Base-by-base conservation (phyloP, 2,113 vertebrate genomes). In the Clarias batrachus region DNA sequence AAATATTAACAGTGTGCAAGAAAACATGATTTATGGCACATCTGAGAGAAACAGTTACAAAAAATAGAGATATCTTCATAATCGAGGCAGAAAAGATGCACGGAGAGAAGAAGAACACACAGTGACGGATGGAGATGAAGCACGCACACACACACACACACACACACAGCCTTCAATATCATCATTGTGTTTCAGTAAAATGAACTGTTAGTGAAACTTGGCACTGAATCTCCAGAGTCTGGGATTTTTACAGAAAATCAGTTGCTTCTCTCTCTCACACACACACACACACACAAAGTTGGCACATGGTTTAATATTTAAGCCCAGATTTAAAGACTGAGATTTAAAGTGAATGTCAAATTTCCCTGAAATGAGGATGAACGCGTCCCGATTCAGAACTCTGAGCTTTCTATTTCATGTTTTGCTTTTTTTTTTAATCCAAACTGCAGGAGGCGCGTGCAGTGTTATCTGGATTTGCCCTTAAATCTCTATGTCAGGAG, bases 1-100 rank as follows among this genome's bases (percentile, higher is more conserved):
- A 95, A 95, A 95, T 95, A 95, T 95, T 95, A 95, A 95, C 94
- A 95, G 93, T 95, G 93, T 95, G 94, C 93, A 94, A 95, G 94
- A 94, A 94, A 95, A 95, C 91, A 94, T 94, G 94, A 95, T 92
- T 94, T 94, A 95, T 95, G 95, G 94, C 95, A 95, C 94, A 92
- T 95, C 92, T 91, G 93, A 95, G 93, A 89, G 88, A 84, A 94
- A 93, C 91, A 91, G 91, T 94, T 94, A 94, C 93, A 95, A 95
- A 95, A 95, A 95, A 95, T 95, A 95, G 93, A 94, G 92, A 92
- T 93, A 94, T 94, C 93, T 94, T 94, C 92, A 93, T 92, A 94
- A 92, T 94, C 94, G 94, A 94, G 93, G 94, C 94, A 94, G 93
- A 94, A 81, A 93, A 79, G 90, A 94, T 94, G 93, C 89, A 92